A percentile compares a stretch with the other conserved stretches of the same genome.
Evolutionary conservation across 2,113 vertebrate genomes (phyloP).

Genomic region (Zonotrichia leucophrys): DNA sequence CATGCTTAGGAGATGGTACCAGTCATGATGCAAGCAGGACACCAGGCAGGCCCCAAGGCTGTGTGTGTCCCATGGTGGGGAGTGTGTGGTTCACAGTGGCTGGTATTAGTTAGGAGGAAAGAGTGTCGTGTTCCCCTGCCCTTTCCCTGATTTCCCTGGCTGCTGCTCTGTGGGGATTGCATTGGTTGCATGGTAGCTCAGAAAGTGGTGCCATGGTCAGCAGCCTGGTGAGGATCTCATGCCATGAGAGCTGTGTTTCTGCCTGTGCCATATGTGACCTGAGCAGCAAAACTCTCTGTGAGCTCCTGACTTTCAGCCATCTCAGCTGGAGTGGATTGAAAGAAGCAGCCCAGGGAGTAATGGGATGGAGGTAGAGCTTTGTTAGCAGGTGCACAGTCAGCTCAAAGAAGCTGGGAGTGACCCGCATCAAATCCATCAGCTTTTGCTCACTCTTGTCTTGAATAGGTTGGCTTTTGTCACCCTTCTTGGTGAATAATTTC

Average conservation of each 20-base stretch:
- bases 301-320: not conserved
- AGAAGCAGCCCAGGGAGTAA: not conserved
- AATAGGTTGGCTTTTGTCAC: not conserved
- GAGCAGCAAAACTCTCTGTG: not conserved
- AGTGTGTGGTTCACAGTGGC: not conserved
- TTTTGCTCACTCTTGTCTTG: not conserved
- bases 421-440: not conserved
- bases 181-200: not conserved
- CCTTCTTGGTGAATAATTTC: not conserved
- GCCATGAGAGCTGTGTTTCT: not conserved
- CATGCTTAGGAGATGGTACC: not conserved
- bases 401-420: not conserved
- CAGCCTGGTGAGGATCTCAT: not conserved
- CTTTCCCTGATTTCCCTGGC: not conserved
- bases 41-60: not conserved
- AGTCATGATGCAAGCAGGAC: not conserved
- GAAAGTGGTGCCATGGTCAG: not conserved
- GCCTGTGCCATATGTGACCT: not conserved
- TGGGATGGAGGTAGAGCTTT: not conserved
- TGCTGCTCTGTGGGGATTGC: accelerated
- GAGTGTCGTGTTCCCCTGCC: not conserved
- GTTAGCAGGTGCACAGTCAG: not conserved
- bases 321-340: not conserved
- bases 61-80: not conserved
- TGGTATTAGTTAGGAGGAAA: not conserved